Evolutionary conservation across 2,797 vertebrate species (phyloP).

Genomic region (Myotis pilosus): DNA sequence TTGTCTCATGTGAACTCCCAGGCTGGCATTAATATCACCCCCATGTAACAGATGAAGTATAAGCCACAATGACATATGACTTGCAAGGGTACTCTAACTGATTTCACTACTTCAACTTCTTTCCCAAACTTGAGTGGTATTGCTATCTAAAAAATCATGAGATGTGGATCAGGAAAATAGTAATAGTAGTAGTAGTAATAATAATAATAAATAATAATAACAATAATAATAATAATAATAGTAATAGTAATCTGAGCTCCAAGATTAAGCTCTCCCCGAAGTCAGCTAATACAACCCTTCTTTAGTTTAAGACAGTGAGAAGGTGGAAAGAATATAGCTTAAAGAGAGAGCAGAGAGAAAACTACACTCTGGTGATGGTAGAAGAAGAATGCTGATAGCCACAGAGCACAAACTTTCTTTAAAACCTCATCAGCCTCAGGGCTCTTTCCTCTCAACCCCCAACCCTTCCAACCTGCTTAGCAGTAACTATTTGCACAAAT

Average conservation of each 20-base stretch:
- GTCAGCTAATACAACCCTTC: background rate
- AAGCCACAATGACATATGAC: background rate
- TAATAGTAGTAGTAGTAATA: background rate
- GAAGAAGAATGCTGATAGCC: background rate
- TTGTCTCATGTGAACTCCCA: background rate
- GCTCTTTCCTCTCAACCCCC: background rate
- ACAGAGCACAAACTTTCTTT: conserved; percentile 11
- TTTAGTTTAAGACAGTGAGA: background rate
- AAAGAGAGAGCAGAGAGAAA: background rate
- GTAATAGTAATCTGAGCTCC: background rate
- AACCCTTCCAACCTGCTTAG: background rate
- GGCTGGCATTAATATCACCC: background rate
- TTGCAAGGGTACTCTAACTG: background rate
- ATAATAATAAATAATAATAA: too few relatives aligned
- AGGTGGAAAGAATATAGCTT: background rate
- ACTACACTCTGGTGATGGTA: background rate
- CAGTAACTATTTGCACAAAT: background rate
- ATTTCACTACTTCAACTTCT: background rate
- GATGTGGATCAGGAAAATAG: background rate
- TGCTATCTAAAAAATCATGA: conserved; percentile 23
- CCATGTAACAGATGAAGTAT: background rate
- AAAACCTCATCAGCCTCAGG: background rate
- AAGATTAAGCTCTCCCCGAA: conserved; percentile 13
- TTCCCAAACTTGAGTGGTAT: background rate
- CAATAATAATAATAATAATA: too few relatives aligned